phyloP scores from a whole-genome alignment of 2,113 vertebrate species.

The Dipodomys merriami region DNA sequence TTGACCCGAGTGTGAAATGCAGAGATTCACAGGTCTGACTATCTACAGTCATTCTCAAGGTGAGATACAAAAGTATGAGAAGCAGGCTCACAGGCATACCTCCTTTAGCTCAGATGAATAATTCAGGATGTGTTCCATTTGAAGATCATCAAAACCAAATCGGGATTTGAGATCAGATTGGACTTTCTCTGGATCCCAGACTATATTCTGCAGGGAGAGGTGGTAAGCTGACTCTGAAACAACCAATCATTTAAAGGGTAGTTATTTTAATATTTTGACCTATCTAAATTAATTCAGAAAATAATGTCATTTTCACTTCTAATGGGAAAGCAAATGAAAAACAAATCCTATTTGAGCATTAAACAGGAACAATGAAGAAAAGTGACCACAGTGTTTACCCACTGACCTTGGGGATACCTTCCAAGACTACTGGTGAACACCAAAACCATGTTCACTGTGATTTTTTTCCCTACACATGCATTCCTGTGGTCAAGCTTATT shows the following conservation, averaged over 20 bases:
- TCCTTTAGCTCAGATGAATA: constrained; percentile 71
- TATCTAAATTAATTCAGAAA: not conserved
- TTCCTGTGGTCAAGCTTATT: not conserved
- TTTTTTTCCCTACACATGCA: too few relatives aligned
- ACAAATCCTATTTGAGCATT: not conserved
- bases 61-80: not conserved
- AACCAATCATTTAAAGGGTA: not conserved
- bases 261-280: not conserved
- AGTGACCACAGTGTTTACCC: not conserved
- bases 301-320: not conserved
- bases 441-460: not conserved
- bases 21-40: not conserved
- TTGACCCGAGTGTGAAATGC: not conserved
- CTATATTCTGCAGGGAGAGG: constrained; percentile 66
- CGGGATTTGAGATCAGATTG: constrained; percentile 74
- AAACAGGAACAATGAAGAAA: not conserved
- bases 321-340: not conserved
- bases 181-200: constrained; percentile 75
- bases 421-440: not conserved
- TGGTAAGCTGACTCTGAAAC: constrained; percentile 73
- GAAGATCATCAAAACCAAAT: constrained; percentile 77
- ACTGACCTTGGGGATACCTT: not conserved
- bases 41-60: too few relatives aligned
- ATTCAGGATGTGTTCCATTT: constrained; percentile 72
- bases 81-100: constrained; percentile 47